Evolutionary conservation across 2,797 vertebrate genomes (phyloP).

Genomic region (Threskiornis aethiopicus): DNA sequence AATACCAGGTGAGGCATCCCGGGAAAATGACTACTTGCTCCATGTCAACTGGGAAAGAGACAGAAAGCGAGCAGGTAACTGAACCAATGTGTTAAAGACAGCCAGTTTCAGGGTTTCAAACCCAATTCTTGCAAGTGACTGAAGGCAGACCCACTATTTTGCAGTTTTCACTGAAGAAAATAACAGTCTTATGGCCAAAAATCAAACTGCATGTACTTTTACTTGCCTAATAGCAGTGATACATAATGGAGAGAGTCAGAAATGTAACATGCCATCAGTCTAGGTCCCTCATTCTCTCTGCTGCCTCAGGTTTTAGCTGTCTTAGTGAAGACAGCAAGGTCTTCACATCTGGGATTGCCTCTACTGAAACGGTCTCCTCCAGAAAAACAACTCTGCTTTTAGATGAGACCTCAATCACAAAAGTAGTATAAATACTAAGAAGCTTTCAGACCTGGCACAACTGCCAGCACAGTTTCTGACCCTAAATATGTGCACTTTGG

Average conservation of each 20-base stretch:
- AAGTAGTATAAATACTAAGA: not conserved
- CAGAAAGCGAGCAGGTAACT: not conserved
- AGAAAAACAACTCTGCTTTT: not conserved
- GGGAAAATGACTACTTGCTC: not conserved
- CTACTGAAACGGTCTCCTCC: not conserved
- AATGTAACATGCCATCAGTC: accelerated
- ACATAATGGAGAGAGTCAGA: not conserved
- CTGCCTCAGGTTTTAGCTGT: not conserved
- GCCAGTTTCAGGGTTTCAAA: not conserved
- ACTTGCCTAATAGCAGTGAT: not conserved
- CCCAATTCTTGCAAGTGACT: not conserved
- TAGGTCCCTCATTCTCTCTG: not conserved
- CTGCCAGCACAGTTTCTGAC: not conserved
- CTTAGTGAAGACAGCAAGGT: not conserved
- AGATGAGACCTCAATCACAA: not conserved
- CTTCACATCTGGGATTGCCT: not conserved
- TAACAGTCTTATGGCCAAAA: not conserved
- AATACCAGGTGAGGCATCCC: not conserved
- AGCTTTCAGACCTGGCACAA: not conserved
- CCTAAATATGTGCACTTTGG: not conserved
- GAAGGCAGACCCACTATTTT: not conserved
- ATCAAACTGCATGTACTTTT: not conserved
- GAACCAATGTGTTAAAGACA: not conserved
- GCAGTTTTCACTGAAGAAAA: not conserved
- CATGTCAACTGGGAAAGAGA: not conserved